Percentiles rank a stretch among this genome's conserved stretches.
These are phyloP conservation scores for Epicampocera succincta DNA, from an alignment of 2,888 invertebrate species.

Conservation along the genomic window DNA sequence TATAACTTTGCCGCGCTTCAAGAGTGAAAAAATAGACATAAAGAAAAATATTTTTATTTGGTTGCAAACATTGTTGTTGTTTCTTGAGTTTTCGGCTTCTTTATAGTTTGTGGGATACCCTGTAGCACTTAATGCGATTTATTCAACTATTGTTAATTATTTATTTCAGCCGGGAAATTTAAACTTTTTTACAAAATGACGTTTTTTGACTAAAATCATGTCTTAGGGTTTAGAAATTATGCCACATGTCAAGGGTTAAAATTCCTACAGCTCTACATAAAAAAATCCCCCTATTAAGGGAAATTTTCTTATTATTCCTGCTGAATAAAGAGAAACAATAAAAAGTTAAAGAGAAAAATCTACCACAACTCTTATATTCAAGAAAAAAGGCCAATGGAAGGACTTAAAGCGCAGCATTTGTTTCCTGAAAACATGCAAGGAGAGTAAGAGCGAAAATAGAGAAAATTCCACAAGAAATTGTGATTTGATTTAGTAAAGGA, in stretches of 20 bases:
- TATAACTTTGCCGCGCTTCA: too few species aligned
- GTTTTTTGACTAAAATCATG: neutral
- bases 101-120: too few species aligned
- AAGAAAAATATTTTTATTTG: too few species aligned
- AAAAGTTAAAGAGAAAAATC: slow-evolving; percentile 29
- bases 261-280: neutral
- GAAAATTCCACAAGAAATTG: neutral
- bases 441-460: neutral
- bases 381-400: slow-evolving; percentile 51
- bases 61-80: too few species aligned
- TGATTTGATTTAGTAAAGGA: slow-evolving; percentile 34
- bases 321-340: slow-evolving; percentile 60
- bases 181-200: too few species aligned
- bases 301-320: neutral
- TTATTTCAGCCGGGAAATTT: too few species aligned
- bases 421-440: neutral
- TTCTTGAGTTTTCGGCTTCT: too few species aligned
- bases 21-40: too few species aligned
- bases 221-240: too few species aligned
- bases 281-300: slow-evolving; percentile 43
- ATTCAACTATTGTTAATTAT: too few species aligned
- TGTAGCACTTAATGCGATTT: too few species aligned
- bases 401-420: slow-evolving; percentile 42
- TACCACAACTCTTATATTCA: slow-evolving; percentile 55
- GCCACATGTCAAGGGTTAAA: neutral